Evolutionary conservation across 2,888 invertebrate species (phyloP).

Genomic region (Oscheius onirici): DNA sequence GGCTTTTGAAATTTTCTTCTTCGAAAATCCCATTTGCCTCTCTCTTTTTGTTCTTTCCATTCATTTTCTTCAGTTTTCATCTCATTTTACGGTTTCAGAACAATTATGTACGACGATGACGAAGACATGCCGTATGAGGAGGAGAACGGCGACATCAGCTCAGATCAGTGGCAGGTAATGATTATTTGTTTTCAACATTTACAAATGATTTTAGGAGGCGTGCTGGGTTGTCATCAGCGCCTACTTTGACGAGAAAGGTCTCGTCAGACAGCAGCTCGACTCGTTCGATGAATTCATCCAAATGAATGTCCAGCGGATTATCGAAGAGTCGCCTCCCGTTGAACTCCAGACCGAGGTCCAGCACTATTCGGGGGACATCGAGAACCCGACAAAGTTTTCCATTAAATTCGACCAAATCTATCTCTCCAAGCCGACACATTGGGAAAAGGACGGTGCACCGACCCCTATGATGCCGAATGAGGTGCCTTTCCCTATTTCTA

Average conservation of each 20-base stretch:
- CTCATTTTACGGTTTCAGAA: neutral
- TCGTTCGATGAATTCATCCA: constrained; percentile 99
- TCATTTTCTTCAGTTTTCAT: neutral
- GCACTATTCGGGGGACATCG: constrained; percentile 80
- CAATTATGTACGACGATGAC: constrained; percentile 54
- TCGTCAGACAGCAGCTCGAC: constrained; percentile 97
- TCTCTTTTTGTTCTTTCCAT: neutral
- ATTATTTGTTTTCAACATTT: neutral
- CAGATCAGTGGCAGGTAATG: constrained; percentile 89
- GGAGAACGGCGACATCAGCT: constrained; percentile 87
- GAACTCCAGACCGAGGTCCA: constrained; percentile 95
- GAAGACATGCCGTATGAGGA: constrained; percentile 49
- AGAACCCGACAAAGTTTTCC: constrained; percentile 82
- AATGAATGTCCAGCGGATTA: constrained; percentile 99
- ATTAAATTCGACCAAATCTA: constrained; percentile 99
- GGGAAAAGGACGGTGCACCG: constrained; percentile 99
- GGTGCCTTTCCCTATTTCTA: too few relatives aligned
- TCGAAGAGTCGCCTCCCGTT: constrained; percentile 97
- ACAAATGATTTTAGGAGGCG: constrained; percentile 76
- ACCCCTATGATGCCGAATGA: constrained; percentile 99
- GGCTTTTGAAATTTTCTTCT: neutral
- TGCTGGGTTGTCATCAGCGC: constrained; percentile 99
- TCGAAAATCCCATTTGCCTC: neutral
- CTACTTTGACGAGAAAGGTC: constrained; percentile 99
- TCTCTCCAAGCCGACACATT: constrained; percentile 98